Evolutionary conservation across 2,888 invertebrate species (phyloP).

Genomic region (Ornithoptera alexandrae): DNA sequence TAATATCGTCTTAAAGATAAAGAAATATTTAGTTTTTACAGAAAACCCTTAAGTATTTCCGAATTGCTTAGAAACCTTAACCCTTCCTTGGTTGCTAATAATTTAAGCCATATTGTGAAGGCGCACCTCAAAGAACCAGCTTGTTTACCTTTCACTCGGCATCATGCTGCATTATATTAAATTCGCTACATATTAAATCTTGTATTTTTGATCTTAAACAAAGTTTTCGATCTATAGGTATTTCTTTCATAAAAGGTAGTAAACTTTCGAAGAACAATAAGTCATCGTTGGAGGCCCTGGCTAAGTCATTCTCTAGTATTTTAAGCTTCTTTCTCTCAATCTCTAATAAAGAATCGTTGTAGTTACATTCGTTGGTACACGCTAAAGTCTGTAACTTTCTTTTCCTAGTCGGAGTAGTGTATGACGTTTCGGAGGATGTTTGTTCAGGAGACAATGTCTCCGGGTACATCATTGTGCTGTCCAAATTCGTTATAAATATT

Average conservation of each 20-base stretch:
- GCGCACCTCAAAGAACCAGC: not conserved
- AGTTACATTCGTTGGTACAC: slow-evolving; percentile 15
- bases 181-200: slow-evolving; percentile 39
- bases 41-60: no score
- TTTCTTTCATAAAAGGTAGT: slow-evolving; percentile 38
- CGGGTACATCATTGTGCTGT: slow-evolving; percentile 26
- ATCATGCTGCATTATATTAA: slow-evolving; percentile 34
- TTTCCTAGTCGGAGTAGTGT: slow-evolving; percentile 28
- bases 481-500: slow-evolving; percentile 28
- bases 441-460: slow-evolving; percentile 28
- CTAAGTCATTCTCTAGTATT: slow-evolving; percentile 34
- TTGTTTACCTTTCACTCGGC: not conserved
- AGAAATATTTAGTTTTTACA: no score
- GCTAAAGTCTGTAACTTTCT: slow-evolving; percentile 31
- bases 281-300: slow-evolving; percentile 37
- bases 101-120: not conserved
- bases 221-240: slow-evolving; percentile 38
- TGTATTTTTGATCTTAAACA: slow-evolving; percentile 39
- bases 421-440: slow-evolving; percentile 29
- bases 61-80: no score
- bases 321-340: slow-evolving; percentile 31
- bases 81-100: no score
- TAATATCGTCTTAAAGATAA: no score
- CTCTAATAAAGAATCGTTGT: slow-evolving; percentile 34
- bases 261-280: slow-evolving; percentile 41